Evolutionary conservation across 2,113 vertebrate species (phyloP).

Genomic region (Ciconia stormi): DNA sequence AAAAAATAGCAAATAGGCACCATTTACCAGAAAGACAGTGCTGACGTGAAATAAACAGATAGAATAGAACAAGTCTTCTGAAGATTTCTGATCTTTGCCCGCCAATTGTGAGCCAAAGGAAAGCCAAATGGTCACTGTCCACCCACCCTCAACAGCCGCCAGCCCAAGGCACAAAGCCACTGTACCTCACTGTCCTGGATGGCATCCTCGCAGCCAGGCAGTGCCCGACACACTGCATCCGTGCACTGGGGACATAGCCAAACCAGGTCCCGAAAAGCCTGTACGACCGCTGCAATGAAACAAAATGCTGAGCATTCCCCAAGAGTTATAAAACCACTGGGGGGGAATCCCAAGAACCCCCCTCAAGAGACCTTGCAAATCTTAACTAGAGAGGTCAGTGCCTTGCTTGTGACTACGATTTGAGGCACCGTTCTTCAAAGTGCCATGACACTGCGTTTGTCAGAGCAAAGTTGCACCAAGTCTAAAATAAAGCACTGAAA

Average conservation of each 20-base stretch:
- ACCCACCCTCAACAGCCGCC: background rate
- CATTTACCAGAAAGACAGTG: background rate
- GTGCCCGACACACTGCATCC: slow-evolving; percentile 80
- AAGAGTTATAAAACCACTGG: background rate
- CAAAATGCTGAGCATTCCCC: background rate
- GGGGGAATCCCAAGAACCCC: rapidly evolving
- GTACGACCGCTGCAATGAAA: slow-evolving; percentile 83
- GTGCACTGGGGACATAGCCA: slow-evolving; percentile 93
- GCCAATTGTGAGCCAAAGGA: background rate
- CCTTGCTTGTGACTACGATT: background rate
- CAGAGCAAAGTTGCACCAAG: background rate
- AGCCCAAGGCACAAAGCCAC: background rate
- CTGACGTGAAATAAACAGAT: rapidly evolving
- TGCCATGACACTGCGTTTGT: background rate
- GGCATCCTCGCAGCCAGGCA: slow-evolving; percentile 86
- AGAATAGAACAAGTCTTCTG: rapidly evolving
- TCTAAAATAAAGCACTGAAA: background rate
- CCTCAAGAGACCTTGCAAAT: background rate
- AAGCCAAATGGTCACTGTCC: background rate
- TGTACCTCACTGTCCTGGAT: slow-evolving; percentile 90
- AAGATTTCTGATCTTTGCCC: background rate
- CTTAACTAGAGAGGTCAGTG: background rate
- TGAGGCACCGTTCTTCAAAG: background rate
- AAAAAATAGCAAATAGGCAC: background rate
- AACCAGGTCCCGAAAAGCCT: slow-evolving; percentile 90